These are phyloP conservation scores for Plagodis pulveraria DNA, from an alignment of 2,888 invertebrate genomes.

Conservation along the genomic window DNA sequence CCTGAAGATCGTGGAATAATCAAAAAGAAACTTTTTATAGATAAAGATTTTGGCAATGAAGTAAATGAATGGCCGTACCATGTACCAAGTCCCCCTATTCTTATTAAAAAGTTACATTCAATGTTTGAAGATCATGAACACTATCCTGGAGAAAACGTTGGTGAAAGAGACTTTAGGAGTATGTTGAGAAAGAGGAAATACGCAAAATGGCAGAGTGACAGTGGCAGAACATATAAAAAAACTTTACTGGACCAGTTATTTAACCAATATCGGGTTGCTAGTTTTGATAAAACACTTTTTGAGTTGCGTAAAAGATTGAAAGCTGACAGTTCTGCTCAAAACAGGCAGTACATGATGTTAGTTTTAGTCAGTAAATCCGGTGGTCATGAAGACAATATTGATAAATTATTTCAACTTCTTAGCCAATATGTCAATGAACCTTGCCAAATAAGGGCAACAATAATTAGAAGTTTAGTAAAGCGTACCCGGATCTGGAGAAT, in stretches of 20 bases:
- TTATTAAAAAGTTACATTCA: conserved; percentile 5
- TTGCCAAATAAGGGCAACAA: conserved; percentile 52
- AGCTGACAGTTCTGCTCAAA: conserved; percentile 51
- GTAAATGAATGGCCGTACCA: conserved; percentile 47
- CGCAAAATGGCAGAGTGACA: conserved; percentile 1
- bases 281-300: conserved; percentile 55
- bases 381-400: conserved; percentile 49
- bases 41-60: conserved; percentile 35
- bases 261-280: conserved; percentile 58
- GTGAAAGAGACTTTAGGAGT: not conserved
- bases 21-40: conserved; percentile 47
- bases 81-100: conserved; percentile 32
- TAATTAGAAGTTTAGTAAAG: conserved; percentile 64
- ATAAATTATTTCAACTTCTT: conserved; percentile 51
- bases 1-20: conserved; percentile 36
- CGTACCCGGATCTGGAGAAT: conserved; percentile 60
- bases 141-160: conserved; percentile 1
- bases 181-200: conserved; percentile 17
- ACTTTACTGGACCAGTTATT: conserved; percentile 54
- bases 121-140: conserved; percentile 37
- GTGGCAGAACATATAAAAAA: conserved; percentile 5
- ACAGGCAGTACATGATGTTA: conserved; percentile 62
- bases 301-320: conserved; percentile 54
- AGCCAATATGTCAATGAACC: conserved; percentile 59
- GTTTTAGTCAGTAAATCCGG: conserved; percentile 70